Percentiles rank a stretch among this genome's conserved stretches.
Conservation (phyloP, 1,140 invertebrate species). For the Tetragnatha versicolor region DNA sequence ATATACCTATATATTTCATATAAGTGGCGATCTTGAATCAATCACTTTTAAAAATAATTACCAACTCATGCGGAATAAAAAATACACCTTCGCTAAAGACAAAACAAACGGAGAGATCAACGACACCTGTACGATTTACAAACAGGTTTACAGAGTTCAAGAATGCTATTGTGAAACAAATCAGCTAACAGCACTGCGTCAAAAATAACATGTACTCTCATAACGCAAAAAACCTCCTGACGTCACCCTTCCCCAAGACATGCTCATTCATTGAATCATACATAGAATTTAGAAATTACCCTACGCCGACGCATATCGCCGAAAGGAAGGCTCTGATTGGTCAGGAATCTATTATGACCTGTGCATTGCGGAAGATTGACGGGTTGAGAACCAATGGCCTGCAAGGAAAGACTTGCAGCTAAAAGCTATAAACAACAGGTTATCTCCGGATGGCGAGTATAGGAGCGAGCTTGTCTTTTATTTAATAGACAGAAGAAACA, state of each 20-base stretch:
- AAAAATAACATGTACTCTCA: too few relatives aligned
- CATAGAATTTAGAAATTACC: conserved; percentile 51
- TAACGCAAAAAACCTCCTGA: neutral
- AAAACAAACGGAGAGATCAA: too few relatives aligned
- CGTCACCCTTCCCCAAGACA: conserved; percentile 11
- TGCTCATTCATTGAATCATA: conserved; percentile 52
- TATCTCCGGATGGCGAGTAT: conserved; percentile 52
- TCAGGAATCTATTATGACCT: conserved; percentile 47
- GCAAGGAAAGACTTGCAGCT: conserved; percentile 40
- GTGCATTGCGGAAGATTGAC: conserved; percentile 45
- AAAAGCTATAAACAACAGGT: conserved; percentile 54
- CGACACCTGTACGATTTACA: too few relatives aligned
- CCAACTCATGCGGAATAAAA: too few relatives aligned
- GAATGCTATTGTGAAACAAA: too few relatives aligned
- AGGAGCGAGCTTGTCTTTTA: conserved; percentile 51
- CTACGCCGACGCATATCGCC: conserved; percentile 47
- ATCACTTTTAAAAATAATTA: too few relatives aligned
- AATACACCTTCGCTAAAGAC: too few relatives aligned
- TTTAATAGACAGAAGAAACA: conserved; percentile 55
- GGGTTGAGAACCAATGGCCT: conserved; percentile 47
- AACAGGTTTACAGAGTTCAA: too few relatives aligned
- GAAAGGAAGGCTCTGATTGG: conserved; percentile 34
- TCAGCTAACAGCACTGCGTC: too few relatives aligned
- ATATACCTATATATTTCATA: too few relatives aligned
- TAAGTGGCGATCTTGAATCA: too few relatives aligned